Evolutionary conservation across 1,140 invertebrate genomes (phyloP).

Genomic region (Procambarus clarkii): DNA sequence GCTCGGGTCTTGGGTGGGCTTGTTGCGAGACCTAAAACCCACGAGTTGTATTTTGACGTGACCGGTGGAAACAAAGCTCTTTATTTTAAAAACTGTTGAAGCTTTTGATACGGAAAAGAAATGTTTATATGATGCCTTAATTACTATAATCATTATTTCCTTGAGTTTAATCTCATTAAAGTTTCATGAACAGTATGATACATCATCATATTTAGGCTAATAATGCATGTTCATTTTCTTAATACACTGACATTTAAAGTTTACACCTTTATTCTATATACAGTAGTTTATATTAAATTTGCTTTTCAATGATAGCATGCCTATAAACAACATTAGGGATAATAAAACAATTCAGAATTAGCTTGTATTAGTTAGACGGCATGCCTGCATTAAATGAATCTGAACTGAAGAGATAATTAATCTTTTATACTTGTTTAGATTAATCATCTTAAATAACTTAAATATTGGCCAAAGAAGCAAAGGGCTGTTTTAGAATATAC

Average conservation of each 20-base stretch:
- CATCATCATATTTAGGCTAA: too few relatives aligned
- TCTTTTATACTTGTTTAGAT: not conserved
- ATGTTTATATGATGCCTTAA: not conserved
- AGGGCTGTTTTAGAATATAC: not conserved
- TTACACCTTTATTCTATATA: too few relatives aligned
- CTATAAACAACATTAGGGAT: too few relatives aligned
- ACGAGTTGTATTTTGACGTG: slow-evolving; percentile 2
- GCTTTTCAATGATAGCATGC: too few relatives aligned
- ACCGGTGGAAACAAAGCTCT: not conserved
- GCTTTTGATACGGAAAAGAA: not conserved
- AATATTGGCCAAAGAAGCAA: not conserved
- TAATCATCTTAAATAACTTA: not conserved
- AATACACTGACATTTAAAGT: too few relatives aligned
- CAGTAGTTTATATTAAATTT: too few relatives aligned
- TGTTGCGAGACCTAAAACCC: slow-evolving; percentile 46
- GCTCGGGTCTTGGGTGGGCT: slow-evolving; percentile 18
- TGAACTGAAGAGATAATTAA: not conserved
- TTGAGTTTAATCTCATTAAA: too few relatives aligned
- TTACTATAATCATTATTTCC: too few relatives aligned
- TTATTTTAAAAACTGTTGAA: not conserved
- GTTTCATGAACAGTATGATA: too few relatives aligned
- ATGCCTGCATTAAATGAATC: not conserved
- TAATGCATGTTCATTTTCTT: too few relatives aligned
- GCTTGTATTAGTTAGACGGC: not conserved
- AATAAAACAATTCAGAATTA: not conserved